Percentiles rank a stretch among this genome's conserved stretches.
Conservation (phyloP, 2,888 invertebrate genomes). For the Pasiphila rectangulata region DNA sequence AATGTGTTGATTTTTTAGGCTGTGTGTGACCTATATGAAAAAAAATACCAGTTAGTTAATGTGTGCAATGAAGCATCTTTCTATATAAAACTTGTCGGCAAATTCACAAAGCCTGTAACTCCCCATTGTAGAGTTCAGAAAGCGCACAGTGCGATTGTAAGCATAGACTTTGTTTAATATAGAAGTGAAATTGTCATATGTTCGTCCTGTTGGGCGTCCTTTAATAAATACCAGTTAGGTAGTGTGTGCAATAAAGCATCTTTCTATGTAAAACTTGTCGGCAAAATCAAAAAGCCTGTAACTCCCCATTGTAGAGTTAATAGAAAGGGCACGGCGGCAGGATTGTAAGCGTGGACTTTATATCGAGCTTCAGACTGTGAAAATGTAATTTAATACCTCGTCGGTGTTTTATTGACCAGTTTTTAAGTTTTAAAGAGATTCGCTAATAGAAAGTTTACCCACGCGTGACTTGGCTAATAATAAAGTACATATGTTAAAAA, state of each 20-base stretch:
- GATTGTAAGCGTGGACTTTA: slow-evolving; percentile 11
- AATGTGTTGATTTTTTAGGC: no score
- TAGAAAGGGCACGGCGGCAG: slow-evolving; percentile 12
- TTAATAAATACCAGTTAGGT: no score
- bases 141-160: slow-evolving; percentile 10
- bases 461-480: no score
- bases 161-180: no score
- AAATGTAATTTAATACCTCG: slow-evolving; percentile 18
- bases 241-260: no score
- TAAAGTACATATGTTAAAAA: no score
- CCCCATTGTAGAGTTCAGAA: slow-evolving; percentile 11
- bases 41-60: no score
- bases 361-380: slow-evolving; percentile 15
- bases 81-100: slow-evolving; percentile 12
- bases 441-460: no score
- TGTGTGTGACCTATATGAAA: no score
- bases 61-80: no score
- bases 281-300: slow-evolving; percentile 10
- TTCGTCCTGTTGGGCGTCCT: no score
- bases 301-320: slow-evolving; percentile 9
- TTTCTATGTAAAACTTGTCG: slow-evolving; percentile 12
- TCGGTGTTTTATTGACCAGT: slow-evolving; percentile 13
- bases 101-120: slow-evolving; percentile 8
- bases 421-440: not conserved
- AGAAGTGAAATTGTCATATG: no score